Evolutionary conservation across 1,140 invertebrate genomes (phyloP).

Genomic region (Pteromalus puparum): DNA sequence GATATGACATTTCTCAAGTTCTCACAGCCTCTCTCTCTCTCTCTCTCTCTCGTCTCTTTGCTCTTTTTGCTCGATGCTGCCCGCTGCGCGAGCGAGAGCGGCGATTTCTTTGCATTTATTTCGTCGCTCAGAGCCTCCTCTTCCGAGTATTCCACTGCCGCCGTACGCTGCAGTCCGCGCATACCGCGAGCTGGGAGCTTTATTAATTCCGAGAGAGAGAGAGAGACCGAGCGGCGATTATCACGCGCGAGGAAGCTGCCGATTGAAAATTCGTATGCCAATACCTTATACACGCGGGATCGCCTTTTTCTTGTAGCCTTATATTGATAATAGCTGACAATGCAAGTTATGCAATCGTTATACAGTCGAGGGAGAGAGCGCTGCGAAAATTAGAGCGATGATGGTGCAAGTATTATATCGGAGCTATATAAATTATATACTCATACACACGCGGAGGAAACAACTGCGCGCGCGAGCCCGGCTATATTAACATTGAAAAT

Average conservation of each 20-base stretch:
- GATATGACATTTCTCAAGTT: conserved; percentile 71
- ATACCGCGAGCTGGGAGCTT: conserved; percentile 1
- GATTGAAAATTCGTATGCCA: conserved; percentile 7
- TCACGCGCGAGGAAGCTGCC: conserved; percentile 18
- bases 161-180: conserved; percentile 1
- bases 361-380: neutral
- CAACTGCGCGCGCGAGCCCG: neutral
- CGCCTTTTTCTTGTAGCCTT: neutral
- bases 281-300: neutral
- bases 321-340: neutral
- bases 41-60: conserved; percentile 43
- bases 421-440: neutral
- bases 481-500: conserved; percentile 57
- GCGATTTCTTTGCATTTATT: conserved; percentile 50
- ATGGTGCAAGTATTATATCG: neutral
- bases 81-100: neutral
- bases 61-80: neutral
- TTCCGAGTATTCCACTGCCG: conserved; percentile 37
- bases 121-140: conserved; percentile 28
- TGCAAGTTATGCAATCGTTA: neutral
- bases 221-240: neutral
- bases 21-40: conserved; percentile 52
- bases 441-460: neutral
- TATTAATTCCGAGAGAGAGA: neutral
- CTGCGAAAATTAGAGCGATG: neutral